Conservation (phyloP, 2,113 vertebrate species). For the Felis catus region F.catus_Fca126_mat1.0 CM031412.1:17826501-17827000, state of each 20-base stretch:
- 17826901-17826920: neutral
- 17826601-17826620: neutral
- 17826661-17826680: neutral
- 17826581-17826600: neutral
- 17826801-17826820: neutral
- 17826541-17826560: neutral
- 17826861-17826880: neutral
- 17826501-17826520: constrained; percentile 48
- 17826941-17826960: too few relatives aligned
- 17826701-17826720: neutral
- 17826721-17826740: neutral
- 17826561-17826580: neutral
- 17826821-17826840: neutral
- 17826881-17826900: neutral
- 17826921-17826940: neutral
- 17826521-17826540: constrained; percentile 36
- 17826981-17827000: too few relatives aligned
- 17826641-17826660: neutral
- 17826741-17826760: neutral
- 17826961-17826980: too few relatives aligned
- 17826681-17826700: neutral
- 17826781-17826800: neutral
- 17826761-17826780: neutral
- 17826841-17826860: too few relatives aligned
- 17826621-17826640: neutral